Base-by-base conservation (phyloP, 2,888 invertebrate species). In the Lysandra bellargus region DNA sequence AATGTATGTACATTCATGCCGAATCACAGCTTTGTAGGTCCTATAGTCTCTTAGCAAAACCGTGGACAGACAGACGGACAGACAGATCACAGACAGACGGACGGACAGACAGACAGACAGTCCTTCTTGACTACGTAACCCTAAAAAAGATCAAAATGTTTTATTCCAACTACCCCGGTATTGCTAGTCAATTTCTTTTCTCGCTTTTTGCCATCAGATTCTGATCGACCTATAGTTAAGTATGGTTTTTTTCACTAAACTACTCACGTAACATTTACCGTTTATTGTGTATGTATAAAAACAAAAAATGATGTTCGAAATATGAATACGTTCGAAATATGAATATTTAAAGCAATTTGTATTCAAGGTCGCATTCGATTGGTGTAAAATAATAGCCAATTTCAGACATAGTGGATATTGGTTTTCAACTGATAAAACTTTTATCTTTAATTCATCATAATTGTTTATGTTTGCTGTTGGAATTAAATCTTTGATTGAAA, bases 321-420 rank as follows among this genome's bases (percentile, higher is more conserved):
- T 44, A 74, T 44, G 44, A 44, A 44, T 53, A 40, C 44, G 40
- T 74, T n/a, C 3, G 49, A 75, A 75, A 75, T 49, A 53, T 14
- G 57, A 53, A 76, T 53, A 53, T 49, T 76, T 30, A 49, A 76
- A 53, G 33, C 33, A 76, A 76, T 76, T 76, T 76, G 7, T 76
- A 76, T 76, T 76, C 76, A 76, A 76, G 76, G 76, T 33, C 76
- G 6, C 49, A 76, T 76, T 76, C 57, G 53, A 53, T 57, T 76
- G 53, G 33, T 53, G 30, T 49, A 30, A 75, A 44, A 14, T 30
- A 53, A 44, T 75, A 75, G 53, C 49, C 53, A 12, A 53, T 76
- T 57, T 30, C 33, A 76, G n/a, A 6, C 4, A 57, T 57, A 57
- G 12, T 17, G 57, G 57, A 14, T 57, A 17, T 75, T 30, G 75